Evolutionary conservation across 1,140 invertebrate species (phyloP).

Genomic region (Temnothorax curvispinosus): DNA sequence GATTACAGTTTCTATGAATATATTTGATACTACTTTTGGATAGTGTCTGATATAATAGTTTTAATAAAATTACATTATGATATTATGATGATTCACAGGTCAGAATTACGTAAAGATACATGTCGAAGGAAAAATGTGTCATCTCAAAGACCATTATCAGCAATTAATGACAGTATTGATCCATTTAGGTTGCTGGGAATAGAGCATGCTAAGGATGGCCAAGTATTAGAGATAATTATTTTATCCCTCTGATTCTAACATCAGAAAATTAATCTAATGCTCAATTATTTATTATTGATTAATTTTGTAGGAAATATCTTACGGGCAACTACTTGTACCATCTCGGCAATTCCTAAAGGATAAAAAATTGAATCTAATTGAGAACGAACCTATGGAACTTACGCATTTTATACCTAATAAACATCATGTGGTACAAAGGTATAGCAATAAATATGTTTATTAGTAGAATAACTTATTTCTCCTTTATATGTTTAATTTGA

Average conservation of each 20-base stretch:
- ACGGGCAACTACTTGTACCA: conserved; percentile 93
- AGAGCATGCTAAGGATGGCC: conserved; percentile 93
- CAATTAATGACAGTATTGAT: conserved; percentile 94
- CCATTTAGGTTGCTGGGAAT: conserved; percentile 94
- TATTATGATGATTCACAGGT: conserved; percentile 84
- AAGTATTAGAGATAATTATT: conserved; percentile 84
- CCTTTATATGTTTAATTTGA: conserved; percentile 22
- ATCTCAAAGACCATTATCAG: conserved; percentile 92
- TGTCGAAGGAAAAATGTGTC: conserved; percentile 93
- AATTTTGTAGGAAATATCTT: conserved; percentile 90
- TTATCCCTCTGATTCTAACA: neutral
- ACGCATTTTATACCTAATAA: conserved; percentile 81
- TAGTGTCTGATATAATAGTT: neutral
- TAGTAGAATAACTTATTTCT: conserved; percentile 1
- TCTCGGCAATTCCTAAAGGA: conserved; percentile 87
- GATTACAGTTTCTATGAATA: too few relatives aligned
- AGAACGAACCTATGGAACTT: conserved; percentile 87
- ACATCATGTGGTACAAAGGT: conserved; percentile 90
- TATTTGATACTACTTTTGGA: neutral
- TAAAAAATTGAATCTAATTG: conserved; percentile 84
- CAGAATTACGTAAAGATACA: conserved; percentile 91
- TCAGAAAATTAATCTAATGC: neutral
- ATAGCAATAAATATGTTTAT: conserved; percentile 65
- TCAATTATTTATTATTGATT: neutral
- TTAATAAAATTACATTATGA: conserved; percentile 6